Base-by-base conservation (phyloP, 2,888 invertebrate genomes). In the Coleophora flavipennella region DNA sequence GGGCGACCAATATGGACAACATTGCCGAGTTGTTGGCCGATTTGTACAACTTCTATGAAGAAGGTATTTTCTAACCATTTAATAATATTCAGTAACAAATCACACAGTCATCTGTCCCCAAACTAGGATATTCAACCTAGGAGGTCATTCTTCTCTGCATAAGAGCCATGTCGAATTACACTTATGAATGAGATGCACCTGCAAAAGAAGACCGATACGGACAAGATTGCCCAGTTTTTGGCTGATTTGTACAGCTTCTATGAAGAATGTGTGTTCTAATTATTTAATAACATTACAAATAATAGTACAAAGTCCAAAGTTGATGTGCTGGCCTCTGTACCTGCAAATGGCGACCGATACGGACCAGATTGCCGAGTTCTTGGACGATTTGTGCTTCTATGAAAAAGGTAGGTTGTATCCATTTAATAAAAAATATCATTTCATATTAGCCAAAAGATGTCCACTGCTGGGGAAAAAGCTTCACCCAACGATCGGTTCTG, bases 171-270 rank as follows among this genome's bases (percentile, higher is more conserved):
- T 70, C 34, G 85, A 80, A 49, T 86, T 91, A 34, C 83, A 87
- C 8, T 87, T 90, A 14, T 88, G 0, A 85, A 85, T 39, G 88
- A 87, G 46, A 64, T 93, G 28, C 92, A 88, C 66, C 69, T 92
- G 20, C 92, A 92, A 58, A 81, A 80, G 38, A 46, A 68, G 0
- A 57, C 66, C 0, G 87, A 89, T 43, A 62, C 73, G 0, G 79
- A 86, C 8, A 62, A 65, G 29, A 70, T 91, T 8, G 74, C 87
- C 0, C 61, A 70, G n/a, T 54, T 88, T n/a, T 59, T 93, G 36
- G 88, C 86, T 45, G 74, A 86, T 1, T 78, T 88, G 55, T 92
- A 88, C 57, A 75, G 71, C 44, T 73, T 75, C 57, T 85, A 88
- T 64, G 79, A 87, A 52, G 69, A 76, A 57, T 75, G 83, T 81